Conservation (phyloP, 2,797 vertebrate genomes). For the Chiloscyllium punctatum region DNA sequence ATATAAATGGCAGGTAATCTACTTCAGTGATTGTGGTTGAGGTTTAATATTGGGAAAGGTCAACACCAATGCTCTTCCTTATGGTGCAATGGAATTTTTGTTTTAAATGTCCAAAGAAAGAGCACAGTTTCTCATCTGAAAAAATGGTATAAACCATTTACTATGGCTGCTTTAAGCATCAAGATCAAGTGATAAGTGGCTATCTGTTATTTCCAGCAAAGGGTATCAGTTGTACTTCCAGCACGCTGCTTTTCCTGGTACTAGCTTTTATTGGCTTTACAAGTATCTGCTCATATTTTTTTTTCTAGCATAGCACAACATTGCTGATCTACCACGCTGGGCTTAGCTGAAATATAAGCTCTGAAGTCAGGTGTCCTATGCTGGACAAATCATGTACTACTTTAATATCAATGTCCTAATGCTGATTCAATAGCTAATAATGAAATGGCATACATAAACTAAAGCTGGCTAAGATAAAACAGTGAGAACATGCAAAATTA, state of each 20-base stretch:
- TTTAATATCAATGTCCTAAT: not conserved
- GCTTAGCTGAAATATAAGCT: not conserved
- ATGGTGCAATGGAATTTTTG: not conserved
- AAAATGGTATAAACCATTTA: not conserved
- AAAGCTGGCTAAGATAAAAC: not conserved
- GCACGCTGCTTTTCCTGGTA: conserved; percentile 1
- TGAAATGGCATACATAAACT: not conserved
- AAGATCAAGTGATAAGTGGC: not conserved
- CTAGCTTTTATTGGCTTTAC: not conserved
- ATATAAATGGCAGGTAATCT: not conserved
- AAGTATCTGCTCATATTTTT: not conserved
- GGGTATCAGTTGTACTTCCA: not conserved
- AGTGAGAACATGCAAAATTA: not conserved
- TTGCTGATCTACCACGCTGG: not conserved
- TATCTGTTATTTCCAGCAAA: not conserved
- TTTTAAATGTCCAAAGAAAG: not conserved
- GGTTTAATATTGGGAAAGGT: not conserved
- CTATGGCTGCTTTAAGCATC: not conserved
- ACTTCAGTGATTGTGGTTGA: not conserved
- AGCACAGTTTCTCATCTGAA: not conserved
- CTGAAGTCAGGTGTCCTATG: not conserved
- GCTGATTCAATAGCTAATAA: not conserved
- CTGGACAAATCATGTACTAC: not conserved
- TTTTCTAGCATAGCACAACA: not conserved
- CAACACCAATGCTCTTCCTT: not conserved